Percentiles rank a stretch among this genome's conserved stretches.
These are phyloP conservation scores for Brachypteracias leptosomus DNA, from an alignment of 2,113 vertebrate species.

Conservation along the genomic window DNA sequence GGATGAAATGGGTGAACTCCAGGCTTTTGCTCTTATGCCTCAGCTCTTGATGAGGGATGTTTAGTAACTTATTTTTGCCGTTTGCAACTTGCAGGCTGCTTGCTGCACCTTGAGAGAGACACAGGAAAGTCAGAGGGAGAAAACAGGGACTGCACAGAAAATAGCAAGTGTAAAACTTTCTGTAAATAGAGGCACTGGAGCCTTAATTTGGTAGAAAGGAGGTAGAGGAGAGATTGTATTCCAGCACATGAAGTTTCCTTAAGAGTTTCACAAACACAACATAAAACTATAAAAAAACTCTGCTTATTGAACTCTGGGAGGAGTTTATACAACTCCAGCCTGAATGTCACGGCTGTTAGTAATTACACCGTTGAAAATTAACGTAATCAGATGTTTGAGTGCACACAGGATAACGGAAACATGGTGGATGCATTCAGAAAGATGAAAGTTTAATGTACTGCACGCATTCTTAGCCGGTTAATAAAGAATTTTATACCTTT, in stretches of 20 bases:
- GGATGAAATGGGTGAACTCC: background rate
- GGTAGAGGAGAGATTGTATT: background rate
- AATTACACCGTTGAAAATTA: background rate
- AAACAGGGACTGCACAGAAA: background rate
- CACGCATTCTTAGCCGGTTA: background rate
- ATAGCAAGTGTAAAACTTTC: background rate
- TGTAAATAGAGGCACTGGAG: background rate
- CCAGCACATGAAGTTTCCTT: background rate
- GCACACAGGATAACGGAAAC: background rate
- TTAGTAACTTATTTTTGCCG: background rate
- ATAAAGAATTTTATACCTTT: background rate
- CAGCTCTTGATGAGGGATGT: background rate
- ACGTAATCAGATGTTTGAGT: background rate
- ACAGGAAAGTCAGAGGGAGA: background rate
- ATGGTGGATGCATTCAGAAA: background rate
- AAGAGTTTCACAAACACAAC: background rate
- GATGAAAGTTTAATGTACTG: background rate
- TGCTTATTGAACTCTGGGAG: background rate
- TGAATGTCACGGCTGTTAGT: constrained; percentile 23
- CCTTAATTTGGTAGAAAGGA: background rate
- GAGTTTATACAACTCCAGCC: background rate
- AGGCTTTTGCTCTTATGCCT: background rate
- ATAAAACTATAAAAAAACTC: background rate
- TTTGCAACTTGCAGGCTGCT: background rate
- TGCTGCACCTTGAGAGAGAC: background rate